Evolutionary conservation across 2,797 vertebrate species (phyloP), one percentile per base, ranked within the genome.

Genomic region (Pseudopleuronectes americanus): DNA sequence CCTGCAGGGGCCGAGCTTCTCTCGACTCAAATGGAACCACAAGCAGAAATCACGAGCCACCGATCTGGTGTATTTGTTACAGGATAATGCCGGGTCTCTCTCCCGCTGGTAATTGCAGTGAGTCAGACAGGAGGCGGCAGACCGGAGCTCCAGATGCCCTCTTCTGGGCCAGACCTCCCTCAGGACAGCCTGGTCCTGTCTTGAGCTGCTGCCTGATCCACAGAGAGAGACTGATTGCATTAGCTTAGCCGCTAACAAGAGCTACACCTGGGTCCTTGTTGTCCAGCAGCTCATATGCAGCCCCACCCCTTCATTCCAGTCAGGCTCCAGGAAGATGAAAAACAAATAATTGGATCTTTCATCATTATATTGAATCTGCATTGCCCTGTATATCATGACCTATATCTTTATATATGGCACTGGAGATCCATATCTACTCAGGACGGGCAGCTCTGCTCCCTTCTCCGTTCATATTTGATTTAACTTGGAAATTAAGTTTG

Each of bases 181-280:
- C 59, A 85, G 89, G 89, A 89, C 80, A 57, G 61, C 41, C 77
- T 72, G 28, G 69, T 77, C 83, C 72, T 17, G 80, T 89, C 87
- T 83, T 82, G 75, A 83, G 84, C 84, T 19, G 62, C 56, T 3
- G 10, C 3, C 3, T 62, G 76, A 86, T 85, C 77, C 66, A 45
- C 61, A 57, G 58, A 86, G 76, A 21, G 28, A 7, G 58, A 71
- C 51, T 69, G 83, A 88, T 88, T 87, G 83, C 83, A 92, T 92
- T 91, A 90, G 85, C 83, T 82, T 64, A 61, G 67, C 60, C 43
- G 53, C 89, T 92, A 92, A 93, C 90, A 84, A 85, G 77, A 88
- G 54, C 74, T 73, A 83, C 92, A 93, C 92, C 92, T 94, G 92
- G 87, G 92, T 90, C 90, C 91, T 75, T 60, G 69, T 77, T 75